Base-by-base conservation (phyloP, 2,113 vertebrate genomes). In the Scomber scombrus region DNA sequence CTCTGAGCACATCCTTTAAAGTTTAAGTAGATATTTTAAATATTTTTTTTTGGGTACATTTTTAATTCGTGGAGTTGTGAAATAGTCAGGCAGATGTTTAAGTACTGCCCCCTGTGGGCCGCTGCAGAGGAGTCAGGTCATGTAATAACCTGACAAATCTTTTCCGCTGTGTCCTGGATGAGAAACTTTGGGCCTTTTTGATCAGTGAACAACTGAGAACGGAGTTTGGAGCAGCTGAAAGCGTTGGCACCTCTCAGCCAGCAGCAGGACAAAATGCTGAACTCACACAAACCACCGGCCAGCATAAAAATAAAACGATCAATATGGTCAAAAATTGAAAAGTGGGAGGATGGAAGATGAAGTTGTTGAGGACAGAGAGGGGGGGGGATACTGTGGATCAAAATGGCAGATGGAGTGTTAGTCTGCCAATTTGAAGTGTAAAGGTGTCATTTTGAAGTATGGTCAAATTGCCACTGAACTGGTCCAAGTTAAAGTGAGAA, bases 1-100 rank as follows among this genome's bases (percentile, higher is more conserved):
- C 55, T 61, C 73, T 58, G 54, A 71, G 64, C 69, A 19, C 40
- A 71, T 60, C 29, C 12, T 66, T 74, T 63, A 45, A 19, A 68
- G 60, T 56, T 82, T n/a, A 58, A 79, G 55, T 84, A 68, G 68
- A 80, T 74, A 75, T 91, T 77, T 72, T 73, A 73, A 52, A 11
- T 9, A 43, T 50, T 62, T 58, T 61, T n/a, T 50, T 62, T 58
- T 57, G 16, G 21, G 23, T 19, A 43, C 12, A 60, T 76, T 64
- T 65, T 13, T 21, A 74, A 71, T 77, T 70, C 23, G 18, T 64
- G 3, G 7, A 62, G 60, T 51, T 58, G 47, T 50, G 60, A 18
- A 75, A 26, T 52, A 65, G 60, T 60, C 43, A 43, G 55, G 43
- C 70, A 71, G 63, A 50, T 64, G 79, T 67, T 45, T 63, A 46